Evolutionary conservation across 1,140 invertebrate species (phyloP).

Genomic region (Ruditapes philippinarum): DNA sequence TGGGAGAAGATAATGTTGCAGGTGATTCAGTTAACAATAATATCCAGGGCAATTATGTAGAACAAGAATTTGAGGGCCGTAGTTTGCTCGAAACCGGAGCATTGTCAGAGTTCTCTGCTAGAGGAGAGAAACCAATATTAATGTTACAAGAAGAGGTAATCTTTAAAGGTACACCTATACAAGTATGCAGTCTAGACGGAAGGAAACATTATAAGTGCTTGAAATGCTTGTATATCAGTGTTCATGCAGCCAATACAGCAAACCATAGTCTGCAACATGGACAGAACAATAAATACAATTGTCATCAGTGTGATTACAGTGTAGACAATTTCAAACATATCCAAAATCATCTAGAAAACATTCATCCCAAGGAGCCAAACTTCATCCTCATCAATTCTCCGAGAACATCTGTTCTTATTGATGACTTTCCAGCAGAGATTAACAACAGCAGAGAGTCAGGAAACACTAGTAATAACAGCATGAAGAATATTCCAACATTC

Average conservation of each 20-base stretch:
- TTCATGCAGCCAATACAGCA: slow-evolving; percentile 75
- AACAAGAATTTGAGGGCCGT: not conserved
- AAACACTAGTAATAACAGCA: not conserved
- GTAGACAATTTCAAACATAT: slow-evolving; percentile 77
- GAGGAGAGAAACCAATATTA: slow-evolving; percentile 48
- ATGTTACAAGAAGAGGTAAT: slow-evolving; percentile 71
- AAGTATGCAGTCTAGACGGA: slow-evolving; percentile 74
- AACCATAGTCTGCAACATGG: slow-evolving; percentile 80
- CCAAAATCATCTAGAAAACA: slow-evolving; percentile 76
- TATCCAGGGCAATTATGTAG: slow-evolving; percentile 1
- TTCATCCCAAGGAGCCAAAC: slow-evolving; percentile 74
- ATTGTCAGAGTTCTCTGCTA: slow-evolving; percentile 13
- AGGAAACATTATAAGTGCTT: slow-evolving; percentile 80
- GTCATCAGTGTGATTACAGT: slow-evolving; percentile 79
- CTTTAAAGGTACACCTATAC: slow-evolving; percentile 75
- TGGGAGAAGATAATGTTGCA: not conserved
- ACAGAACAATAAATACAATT: slow-evolving; percentile 76
- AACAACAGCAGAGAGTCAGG: slow-evolving; percentile 28
- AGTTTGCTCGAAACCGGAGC: slow-evolving; percentile 35
- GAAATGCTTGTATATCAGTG: slow-evolving; percentile 78
- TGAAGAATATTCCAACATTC: not conserved
- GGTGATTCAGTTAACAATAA: not conserved
- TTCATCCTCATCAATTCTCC: slow-evolving; percentile 66
- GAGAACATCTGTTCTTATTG: slow-evolving; percentile 44
- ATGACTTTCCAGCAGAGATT: slow-evolving; percentile 46